These are phyloP conservation scores for Galaxias olidus DNA, from an alignment of 2,797 vertebrate genomes.

Conservation along the genomic window DNA sequence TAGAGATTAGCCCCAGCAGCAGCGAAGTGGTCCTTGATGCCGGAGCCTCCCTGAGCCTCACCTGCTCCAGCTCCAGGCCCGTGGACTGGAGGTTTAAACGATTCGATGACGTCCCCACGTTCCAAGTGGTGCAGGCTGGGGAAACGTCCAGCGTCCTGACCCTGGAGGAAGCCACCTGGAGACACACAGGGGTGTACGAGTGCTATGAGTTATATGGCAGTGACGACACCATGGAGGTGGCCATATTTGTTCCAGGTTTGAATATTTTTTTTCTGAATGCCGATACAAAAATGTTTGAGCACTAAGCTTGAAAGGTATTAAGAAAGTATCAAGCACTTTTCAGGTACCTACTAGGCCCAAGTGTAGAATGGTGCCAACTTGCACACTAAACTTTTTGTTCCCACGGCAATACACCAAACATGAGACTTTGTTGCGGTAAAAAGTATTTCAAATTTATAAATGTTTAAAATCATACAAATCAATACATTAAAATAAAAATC, in stretches of 20 bases:
- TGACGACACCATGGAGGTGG: constrained; percentile 68
- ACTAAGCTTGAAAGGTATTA: too few species aligned
- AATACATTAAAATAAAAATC: too few species aligned
- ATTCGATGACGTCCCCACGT: constrained; percentile 57
- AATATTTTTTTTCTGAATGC: background rate
- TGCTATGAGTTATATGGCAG: constrained; percentile 69
- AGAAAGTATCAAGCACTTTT: too few species aligned
- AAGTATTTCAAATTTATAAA: too few species aligned
- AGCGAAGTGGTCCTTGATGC: constrained; percentile 74
- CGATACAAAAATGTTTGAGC: background rate
- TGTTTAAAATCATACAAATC: too few species aligned
- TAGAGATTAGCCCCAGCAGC: constrained; percentile 75
- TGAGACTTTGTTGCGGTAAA: too few species aligned
- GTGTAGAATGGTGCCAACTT: too few species aligned
- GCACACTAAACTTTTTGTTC: too few species aligned
- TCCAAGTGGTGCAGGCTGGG: constrained; percentile 42
- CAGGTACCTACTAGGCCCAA: too few species aligned
- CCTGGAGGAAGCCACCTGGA: constrained; percentile 78
- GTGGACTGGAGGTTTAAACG: constrained; percentile 79
- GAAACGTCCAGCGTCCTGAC: constrained; percentile 72
- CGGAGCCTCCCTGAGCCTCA: constrained; percentile 76
- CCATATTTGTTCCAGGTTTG: constrained; percentile 90
- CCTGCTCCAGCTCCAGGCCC: constrained; percentile 71
- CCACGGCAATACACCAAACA: too few species aligned
- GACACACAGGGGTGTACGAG: constrained; percentile 84